Conservation (phyloP, 2,797 vertebrate species). For the Eurystomus glaucurus region DNA sequence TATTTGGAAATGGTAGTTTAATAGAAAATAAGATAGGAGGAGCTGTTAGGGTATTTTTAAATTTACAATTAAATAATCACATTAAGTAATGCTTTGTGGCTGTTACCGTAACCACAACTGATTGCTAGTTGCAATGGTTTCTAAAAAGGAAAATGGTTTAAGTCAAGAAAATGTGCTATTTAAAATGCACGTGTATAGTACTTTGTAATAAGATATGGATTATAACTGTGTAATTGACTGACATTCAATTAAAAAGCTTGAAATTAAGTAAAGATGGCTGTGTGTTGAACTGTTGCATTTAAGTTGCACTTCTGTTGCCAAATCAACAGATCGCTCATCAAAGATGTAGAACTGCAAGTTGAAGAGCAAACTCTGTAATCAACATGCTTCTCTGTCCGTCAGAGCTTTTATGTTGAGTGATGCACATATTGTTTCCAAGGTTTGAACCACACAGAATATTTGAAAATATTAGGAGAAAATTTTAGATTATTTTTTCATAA, state of each 20-base stretch:
- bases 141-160: neutral
- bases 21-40: neutral
- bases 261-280: constrained; percentile 54
- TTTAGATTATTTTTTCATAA: neutral
- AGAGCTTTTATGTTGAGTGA: neutral
- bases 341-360: neutral
- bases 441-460: neutral
- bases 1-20: neutral
- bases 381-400: neutral
- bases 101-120: constrained; percentile 1
- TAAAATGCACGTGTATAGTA: constrained; percentile 33
- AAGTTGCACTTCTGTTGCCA: constrained; percentile 26
- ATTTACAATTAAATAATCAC: constrained; percentile 34
- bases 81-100: constrained; percentile 8
- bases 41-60: neutral
- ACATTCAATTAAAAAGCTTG: constrained; percentile 53
- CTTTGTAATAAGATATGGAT: constrained; percentile 40
- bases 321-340: neutral
- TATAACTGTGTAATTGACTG: constrained; percentile 45
- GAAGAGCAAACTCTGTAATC: neutral
- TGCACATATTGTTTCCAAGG: neutral
- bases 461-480: neutral
- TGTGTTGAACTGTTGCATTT: constrained; percentile 45
- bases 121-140: neutral
- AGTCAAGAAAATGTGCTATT: constrained; percentile 16